These are phyloP conservation scores for Platyura marginata DNA, from an alignment of 1,140 invertebrate species.

Conservation along the genomic window DNA sequence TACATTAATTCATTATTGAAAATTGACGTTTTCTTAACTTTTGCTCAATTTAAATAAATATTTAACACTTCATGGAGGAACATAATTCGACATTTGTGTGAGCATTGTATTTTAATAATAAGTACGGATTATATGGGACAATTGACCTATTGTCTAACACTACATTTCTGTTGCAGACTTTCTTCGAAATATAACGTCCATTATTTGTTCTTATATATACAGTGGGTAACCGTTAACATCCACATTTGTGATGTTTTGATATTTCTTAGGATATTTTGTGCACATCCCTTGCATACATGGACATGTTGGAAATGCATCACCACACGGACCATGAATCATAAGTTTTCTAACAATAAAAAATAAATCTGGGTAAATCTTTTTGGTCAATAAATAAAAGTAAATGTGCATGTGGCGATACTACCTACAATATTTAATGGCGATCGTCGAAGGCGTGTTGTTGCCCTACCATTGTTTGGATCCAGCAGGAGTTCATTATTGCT, in stretches of 20 bases:
- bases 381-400: no score
- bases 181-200: neutral
- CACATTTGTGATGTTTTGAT: no score
- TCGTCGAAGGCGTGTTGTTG: no score
- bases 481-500: no score
- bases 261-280: slow-evolving; percentile 24
- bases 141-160: slow-evolving; percentile 29
- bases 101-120: slow-evolving; percentile 27
- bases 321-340: slow-evolving; percentile 36
- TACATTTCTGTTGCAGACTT: slow-evolving; percentile 7
- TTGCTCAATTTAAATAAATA: slow-evolving; percentile 28
- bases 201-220: slow-evolving; percentile 10
- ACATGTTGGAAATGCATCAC: no score
- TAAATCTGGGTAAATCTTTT: slow-evolving; percentile 24
- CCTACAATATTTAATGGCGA: no score
- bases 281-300: slow-evolving; percentile 26
- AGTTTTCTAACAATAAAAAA: slow-evolving; percentile 22
- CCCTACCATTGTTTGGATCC: no score
- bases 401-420: no score
- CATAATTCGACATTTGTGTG: slow-evolving; percentile 31
- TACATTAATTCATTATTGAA: no score
- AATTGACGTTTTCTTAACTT: no score
- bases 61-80: slow-evolving; percentile 30
- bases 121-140: slow-evolving; percentile 30
- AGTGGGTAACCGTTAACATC: slow-evolving; percentile 10